Evolutionary conservation across 2,888 invertebrate genomes (phyloP).

Genomic region (Callyntrura sp.): DNA sequence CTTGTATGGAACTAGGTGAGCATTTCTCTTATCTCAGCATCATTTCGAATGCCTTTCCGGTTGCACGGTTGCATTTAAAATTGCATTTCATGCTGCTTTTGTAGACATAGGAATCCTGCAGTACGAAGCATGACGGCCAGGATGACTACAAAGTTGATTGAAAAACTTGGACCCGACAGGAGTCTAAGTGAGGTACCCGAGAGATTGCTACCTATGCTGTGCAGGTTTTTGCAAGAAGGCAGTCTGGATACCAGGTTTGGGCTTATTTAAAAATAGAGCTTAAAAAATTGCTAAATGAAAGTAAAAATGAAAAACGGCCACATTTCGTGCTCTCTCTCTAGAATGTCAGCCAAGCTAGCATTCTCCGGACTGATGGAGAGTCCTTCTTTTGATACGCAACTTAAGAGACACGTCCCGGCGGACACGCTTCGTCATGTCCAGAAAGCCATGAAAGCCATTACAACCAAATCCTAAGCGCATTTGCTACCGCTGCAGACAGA

Average conservation of each 20-base stretch:
- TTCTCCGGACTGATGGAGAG: constrained; percentile 91
- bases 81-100: too few species aligned
- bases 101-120: constrained; percentile 93
- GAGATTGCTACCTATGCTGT: constrained; percentile 92
- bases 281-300: not conserved
- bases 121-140: constrained; percentile 94
- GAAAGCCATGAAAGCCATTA: constrained; percentile 89
- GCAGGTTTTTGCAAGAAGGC: constrained; percentile 94
- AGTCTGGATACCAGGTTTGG: constrained; percentile 92
- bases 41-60: not conserved
- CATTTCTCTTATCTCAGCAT: constrained; percentile 43
- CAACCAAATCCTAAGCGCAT: constrained; percentile 70
- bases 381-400: constrained; percentile 90
- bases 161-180: constrained; percentile 91
- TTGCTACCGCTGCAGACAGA: not conserved
- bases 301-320: not conserved
- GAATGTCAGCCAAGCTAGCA: constrained; percentile 91
- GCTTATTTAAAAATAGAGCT: not conserved
- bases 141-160: constrained; percentile 90
- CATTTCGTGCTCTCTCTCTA: too few species aligned
- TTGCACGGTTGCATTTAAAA: not conserved
- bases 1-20: constrained; percentile 89
- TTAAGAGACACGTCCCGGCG: constrained; percentile 92
- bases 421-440: constrained; percentile 93
- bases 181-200: constrained; percentile 92